Conservation (phyloP, 1,140 invertebrate genomes). For the Aphelinus atriplicis region DNA sequence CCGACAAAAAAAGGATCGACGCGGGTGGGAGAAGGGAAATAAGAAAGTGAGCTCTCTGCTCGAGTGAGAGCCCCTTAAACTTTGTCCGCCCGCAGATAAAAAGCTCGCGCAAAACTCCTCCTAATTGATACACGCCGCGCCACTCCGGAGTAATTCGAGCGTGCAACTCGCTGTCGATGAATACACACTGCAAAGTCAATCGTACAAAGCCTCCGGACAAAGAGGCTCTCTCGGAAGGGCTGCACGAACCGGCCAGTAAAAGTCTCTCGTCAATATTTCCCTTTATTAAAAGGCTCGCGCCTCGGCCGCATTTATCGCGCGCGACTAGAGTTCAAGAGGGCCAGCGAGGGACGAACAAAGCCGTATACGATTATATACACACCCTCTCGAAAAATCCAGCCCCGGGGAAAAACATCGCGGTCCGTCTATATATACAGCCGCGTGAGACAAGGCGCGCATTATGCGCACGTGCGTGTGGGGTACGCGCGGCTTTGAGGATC, state of each 20-base stretch:
- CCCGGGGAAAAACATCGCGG: conserved; percentile 3
- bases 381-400: conserved; percentile 11
- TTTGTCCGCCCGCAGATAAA: neutral
- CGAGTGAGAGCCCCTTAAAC: conserved; percentile 16
- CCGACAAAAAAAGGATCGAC: too few species aligned
- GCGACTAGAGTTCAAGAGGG: neutral
- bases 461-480: neutral
- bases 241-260: conserved; percentile 20
- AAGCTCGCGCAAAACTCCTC: neutral
- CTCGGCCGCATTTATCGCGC: conserved; percentile 34
- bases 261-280: conserved; percentile 39
- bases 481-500: neutral
- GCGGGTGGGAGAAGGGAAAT: neutral
- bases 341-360: neutral
- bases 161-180: neutral
- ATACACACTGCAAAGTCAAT: conserved; percentile 42
- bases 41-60: neutral
- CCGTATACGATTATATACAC: neutral
- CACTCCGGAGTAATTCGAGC: conserved; percentile 24
- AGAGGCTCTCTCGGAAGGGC: neutral
- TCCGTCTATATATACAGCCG: too few species aligned
- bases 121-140: conserved; percentile 30
- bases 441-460: too few species aligned
- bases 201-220: conserved; percentile 16
- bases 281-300: conserved; percentile 41